These are phyloP conservation scores for Neelides sp. DNA, from an alignment of 1,140 invertebrate genomes.

Conservation along the genomic window DNA sequence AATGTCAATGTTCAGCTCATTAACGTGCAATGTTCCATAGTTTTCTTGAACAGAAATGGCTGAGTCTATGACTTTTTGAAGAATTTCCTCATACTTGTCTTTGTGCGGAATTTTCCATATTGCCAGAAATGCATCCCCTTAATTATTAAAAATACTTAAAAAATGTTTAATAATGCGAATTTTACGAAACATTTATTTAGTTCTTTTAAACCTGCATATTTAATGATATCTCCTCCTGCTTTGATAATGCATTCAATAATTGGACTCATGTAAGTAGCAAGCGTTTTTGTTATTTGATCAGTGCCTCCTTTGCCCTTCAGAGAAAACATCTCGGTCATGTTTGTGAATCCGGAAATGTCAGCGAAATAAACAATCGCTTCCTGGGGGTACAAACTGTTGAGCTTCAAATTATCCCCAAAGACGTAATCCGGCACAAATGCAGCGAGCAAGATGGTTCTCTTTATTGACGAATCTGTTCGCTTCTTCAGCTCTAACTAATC, in stretches of 20 bases:
- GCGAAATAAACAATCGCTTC: slow-evolving; percentile 20
- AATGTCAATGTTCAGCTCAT: slow-evolving; percentile 24
- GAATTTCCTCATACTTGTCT: not conserved
- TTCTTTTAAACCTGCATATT: slow-evolving; percentile 20
- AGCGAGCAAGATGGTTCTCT: too few species aligned
- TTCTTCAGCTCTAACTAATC: too few species aligned
- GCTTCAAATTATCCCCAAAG: too few species aligned
- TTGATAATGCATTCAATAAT: slow-evolving; percentile 23
- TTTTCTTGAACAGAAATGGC: slow-evolving; percentile 29
- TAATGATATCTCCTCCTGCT: slow-evolving; percentile 26
- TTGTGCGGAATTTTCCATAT: slow-evolving; percentile 15
- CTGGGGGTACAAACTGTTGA: too few species aligned
- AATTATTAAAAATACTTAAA: not conserved
- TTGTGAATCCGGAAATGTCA: slow-evolving; percentile 28
- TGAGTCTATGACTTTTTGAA: slow-evolving; percentile 25
- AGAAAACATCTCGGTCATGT: slow-evolving; percentile 21
- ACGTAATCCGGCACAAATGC: too few species aligned
- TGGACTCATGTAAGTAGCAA: slow-evolving; percentile 23
- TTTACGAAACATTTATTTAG: not conserved
- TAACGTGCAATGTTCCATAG: slow-evolving; percentile 19
- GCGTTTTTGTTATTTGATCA: slow-evolving; percentile 28
- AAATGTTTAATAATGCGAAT: not conserved
- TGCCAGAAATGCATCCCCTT: slow-evolving; percentile 25
- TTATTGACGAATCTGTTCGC: too few species aligned
- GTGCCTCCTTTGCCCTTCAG: slow-evolving; percentile 27